These are phyloP conservation scores for Microtus pennsylvanicus DNA, from an alignment of 2,113 vertebrate genomes.

Conservation along the genomic window DNA sequence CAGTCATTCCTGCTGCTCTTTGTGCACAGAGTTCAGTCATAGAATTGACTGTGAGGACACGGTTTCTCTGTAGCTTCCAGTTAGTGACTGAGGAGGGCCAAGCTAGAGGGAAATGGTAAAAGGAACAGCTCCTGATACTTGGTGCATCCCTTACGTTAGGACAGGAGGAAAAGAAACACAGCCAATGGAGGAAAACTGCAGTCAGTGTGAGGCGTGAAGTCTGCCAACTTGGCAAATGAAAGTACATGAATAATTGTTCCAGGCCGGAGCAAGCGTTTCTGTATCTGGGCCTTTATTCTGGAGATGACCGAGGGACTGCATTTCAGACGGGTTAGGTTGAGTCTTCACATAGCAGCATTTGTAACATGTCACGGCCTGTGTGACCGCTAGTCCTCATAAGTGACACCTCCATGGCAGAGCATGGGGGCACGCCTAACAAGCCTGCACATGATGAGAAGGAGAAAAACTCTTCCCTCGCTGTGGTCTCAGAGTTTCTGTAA, in stretches of 20 bases:
- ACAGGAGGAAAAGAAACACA: constrained; percentile 4
- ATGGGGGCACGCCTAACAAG: neutral
- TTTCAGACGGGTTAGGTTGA: neutral
- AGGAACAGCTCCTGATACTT: neutral
- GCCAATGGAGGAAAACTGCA: neutral
- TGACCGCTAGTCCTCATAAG: neutral
- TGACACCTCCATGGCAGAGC: neutral
- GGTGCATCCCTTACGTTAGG: neutral
- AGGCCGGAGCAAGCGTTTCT: neutral
- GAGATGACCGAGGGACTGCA: neutral
- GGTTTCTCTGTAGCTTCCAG: neutral
- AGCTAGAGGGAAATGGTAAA: neutral
- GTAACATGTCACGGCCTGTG: neutral
- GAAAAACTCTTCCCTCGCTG: neutral
- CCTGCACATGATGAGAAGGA: neutral
- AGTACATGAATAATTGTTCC: neutral
- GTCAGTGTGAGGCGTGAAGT: neutral
- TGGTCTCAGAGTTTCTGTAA: constrained; percentile 1
- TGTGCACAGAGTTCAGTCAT: neutral
- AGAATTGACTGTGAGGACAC: neutral
- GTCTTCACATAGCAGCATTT: neutral
- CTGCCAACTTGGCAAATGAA: neutral
- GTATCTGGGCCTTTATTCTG: neutral
- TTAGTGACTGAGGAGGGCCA: neutral
- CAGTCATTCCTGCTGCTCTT: neutral